Evolutionary conservation across 2,113 vertebrate species (phyloP), one percentile per base, ranked within the genome.

Genomic region (Catagonus wagneri): DNA sequence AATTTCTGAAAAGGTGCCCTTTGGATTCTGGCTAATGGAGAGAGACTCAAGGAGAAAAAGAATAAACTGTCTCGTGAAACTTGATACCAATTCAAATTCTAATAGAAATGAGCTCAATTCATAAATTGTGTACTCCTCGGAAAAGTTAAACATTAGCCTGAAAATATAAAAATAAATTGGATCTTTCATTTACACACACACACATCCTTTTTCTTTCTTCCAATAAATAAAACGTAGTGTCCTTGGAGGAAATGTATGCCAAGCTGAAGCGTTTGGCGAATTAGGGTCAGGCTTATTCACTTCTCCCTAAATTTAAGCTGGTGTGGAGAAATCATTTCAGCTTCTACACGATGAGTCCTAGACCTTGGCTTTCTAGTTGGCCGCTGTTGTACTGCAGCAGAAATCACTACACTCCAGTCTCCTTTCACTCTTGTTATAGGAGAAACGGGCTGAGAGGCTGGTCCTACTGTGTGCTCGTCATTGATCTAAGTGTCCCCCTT

Each of bases 161-260:
- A 65, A 97, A 98, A 96, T 94, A 72, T 34, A 83, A 95, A 97
- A 98, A 95, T 90, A 97, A 97, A 96, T 97, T 50, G 56, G 58
- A 6, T 74, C 68, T 96, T 97, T 87, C 52, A 68, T 76, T 93
- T 90, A 74, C 56, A 83, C 27, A 20, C n/a, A 83, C 34, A 86
- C 58, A 86, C 58, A 91, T 52, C 97, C 11, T 36, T n/a, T 50
- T 34, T 71, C 91, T 65, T 19, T 6, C 23, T 92, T n/a, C 95
- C 56, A 80, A 93, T 96, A 97, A 97, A 97, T 97, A 96, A 97
- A 97, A 90, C 80, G 32, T 88, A 92, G 85, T 80, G 36, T 78
- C 92, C 93, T 97, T 97, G 89, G 98, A 97, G 93, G 89, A 97
- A 81, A 87, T 90, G 83, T 61, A 63, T 84, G 94, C 93, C 93